Evolutionary conservation across 2,113 vertebrate genomes (phyloP), one percentile per base, ranked within the genome.

Genomic region (Cygnus buccinator): DNA sequence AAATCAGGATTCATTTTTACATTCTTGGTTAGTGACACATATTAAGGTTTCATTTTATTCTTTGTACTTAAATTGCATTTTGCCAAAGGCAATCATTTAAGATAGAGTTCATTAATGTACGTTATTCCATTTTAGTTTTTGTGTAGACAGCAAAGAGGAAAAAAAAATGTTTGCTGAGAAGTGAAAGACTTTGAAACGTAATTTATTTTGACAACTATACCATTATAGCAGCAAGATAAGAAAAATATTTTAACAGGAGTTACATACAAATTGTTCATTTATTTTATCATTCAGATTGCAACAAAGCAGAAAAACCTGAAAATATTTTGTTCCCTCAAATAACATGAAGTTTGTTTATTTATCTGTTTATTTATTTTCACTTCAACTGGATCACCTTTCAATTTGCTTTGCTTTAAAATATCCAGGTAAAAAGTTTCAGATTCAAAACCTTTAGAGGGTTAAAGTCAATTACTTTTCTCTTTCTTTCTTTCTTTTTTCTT

Each of bases 11-110:
- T 68, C 4, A 75, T 93, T 92, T 96, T 75, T 95, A 92, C 72
- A 57, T 80, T 77, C 33, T 94, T 94, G 70, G 95, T 93, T 97
- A 95, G 90, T 93, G 87, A 90, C 48, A 90, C 54, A 77, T 95
- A 92, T 95, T 97, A 96, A 74, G 72, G 35, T 89, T 97, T 96
- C 52, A 89, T 94, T 97, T 93, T 84, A 88, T 82, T 76, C 46
- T 96, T 96, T 97, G 23, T 91, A 84, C 90, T 95, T 91, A 92
- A 93, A 96, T 90, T 93, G 70, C 72, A 89, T 83, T 92, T 95
- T 73, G 85, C 92, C 79, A 91, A 62, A 71, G 85, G 91, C 87
- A 93, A 61, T 83, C 55, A 97, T 88, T 97, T 94, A 89, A 84
- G 26, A 74, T 48, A 87, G 67, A 94, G 67, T 96, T 96, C 89